Conservation (phyloP, 2,797 vertebrate genomes). For the Bryconaethiops microstoma region DNA sequence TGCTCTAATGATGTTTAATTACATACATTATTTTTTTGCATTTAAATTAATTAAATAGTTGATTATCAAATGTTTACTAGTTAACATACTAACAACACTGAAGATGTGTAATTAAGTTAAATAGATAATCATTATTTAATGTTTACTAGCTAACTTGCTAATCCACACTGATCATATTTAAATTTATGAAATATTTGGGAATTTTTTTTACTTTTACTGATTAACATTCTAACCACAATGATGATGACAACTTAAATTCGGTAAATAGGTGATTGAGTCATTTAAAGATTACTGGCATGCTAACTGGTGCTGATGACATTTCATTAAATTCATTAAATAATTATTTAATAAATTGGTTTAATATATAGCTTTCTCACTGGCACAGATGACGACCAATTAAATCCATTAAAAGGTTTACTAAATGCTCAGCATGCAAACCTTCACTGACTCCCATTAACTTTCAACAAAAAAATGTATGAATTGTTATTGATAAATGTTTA, state of each 20-base stretch:
- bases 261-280: not conserved
- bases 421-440: too few relatives aligned
- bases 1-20: not conserved
- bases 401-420: too few relatives aligned
- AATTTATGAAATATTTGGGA: not conserved
- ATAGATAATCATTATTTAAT: not conserved
- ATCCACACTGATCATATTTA: not conserved
- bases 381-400: too few relatives aligned
- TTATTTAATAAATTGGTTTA: not conserved
- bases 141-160: not conserved
- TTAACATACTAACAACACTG: too few relatives aligned
- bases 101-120: not conserved
- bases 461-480: too few relatives aligned
- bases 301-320: not conserved
- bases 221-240: not conserved
- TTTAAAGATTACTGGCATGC: not conserved
- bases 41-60: too few relatives aligned
- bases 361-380: too few relatives aligned
- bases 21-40: too few relatives aligned
- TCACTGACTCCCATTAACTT: too few relatives aligned
- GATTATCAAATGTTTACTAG: too few relatives aligned
- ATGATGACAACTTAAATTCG: not conserved
- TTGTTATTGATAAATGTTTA: too few relatives aligned
- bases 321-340: not conserved
- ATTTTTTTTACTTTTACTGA: too few relatives aligned